Evolutionary conservation across 2,113 vertebrate genomes (phyloP).

Genomic region (Tricholaema leucomelas): DNA sequence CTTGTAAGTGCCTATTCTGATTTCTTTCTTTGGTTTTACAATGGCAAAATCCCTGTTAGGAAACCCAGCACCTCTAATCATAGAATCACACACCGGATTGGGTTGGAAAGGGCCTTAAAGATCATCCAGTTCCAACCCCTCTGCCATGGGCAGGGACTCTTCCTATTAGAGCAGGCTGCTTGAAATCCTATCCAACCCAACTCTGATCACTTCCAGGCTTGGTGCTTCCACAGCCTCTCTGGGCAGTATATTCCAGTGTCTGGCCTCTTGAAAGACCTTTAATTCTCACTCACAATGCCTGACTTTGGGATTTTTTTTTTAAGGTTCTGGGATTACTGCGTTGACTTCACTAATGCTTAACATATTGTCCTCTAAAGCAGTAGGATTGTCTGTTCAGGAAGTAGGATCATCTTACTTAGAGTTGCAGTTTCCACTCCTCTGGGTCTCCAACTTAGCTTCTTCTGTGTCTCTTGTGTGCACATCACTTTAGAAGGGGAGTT

Average conservation of each 20-base stretch:
- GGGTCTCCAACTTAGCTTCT: background rate
- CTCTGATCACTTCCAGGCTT: too few relatives aligned
- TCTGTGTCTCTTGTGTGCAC: fast-evolving
- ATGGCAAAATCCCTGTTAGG: background rate
- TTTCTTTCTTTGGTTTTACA: background rate
- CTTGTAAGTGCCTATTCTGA: background rate
- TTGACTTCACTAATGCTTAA: background rate
- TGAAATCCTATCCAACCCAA: too few relatives aligned
- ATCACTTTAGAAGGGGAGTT: background rate
- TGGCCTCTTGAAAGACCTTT: background rate
- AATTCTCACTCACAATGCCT: background rate
- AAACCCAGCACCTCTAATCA: background rate
- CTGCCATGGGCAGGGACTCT: too few relatives aligned
- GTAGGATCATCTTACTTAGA: background rate
- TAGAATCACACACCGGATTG: too few relatives aligned
- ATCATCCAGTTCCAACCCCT: too few relatives aligned
- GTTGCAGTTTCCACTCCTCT: background rate
- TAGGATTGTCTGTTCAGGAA: background rate
- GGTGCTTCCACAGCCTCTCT: too few relatives aligned
- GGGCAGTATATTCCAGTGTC: too few relatives aligned
- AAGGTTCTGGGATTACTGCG: background rate
- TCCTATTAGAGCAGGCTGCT: too few relatives aligned
- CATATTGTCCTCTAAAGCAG: background rate
- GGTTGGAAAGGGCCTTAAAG: too few relatives aligned
- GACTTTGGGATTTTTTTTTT: background rate